phyloP scores from a whole-genome alignment of 1,140 invertebrate species.

The Macrostomum lignano region DNA sequence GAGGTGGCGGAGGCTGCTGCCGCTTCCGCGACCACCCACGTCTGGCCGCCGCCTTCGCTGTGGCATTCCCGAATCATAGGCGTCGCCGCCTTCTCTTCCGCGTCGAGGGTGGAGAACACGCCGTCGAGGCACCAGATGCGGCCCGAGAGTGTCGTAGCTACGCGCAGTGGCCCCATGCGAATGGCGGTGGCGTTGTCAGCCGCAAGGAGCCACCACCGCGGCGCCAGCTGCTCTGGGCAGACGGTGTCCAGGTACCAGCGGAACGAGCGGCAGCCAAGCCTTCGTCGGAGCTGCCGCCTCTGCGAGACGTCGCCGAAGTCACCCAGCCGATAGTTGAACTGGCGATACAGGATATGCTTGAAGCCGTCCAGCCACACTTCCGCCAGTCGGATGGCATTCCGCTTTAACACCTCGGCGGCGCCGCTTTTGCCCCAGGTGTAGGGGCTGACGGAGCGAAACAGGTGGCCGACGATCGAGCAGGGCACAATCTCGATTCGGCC shows the following conservation, averaged over 20 bases:
- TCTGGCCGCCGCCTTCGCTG: no score
- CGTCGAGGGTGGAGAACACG: no score
- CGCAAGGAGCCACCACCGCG: no score
- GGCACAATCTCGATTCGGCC: slow-evolving; percentile 69
- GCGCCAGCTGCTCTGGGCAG: slow-evolving; percentile 54
- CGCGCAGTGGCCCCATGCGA: no score
- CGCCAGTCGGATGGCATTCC: slow-evolving; percentile 29
- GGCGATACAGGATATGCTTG: slow-evolving; percentile 28
- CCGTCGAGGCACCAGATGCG: no score
- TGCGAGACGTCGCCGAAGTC: slow-evolving; percentile 33
- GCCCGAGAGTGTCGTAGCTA: no score
- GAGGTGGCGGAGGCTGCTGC: no score
- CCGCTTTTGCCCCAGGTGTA: slow-evolving; percentile 13
- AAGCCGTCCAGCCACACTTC: slow-evolving; percentile 63
- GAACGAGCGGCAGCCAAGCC: slow-evolving; percentile 64
- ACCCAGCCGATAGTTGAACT: slow-evolving; percentile 20
- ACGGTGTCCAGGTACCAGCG: slow-evolving; percentile 80
- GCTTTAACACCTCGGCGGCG: slow-evolving; percentile 16
- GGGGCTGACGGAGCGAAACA: slow-evolving; percentile 40
- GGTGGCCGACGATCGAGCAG: slow-evolving; percentile 80
- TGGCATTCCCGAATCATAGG: no score
- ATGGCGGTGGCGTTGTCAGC: no score
- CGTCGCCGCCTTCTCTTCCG: no score
- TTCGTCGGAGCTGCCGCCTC: slow-evolving; percentile 41
- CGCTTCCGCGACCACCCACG: no score